Evolutionary conservation across 2,797 vertebrate species (phyloP), one percentile per base, ranked within the genome.

Genomic region (Gobio occitaniae): DNA sequence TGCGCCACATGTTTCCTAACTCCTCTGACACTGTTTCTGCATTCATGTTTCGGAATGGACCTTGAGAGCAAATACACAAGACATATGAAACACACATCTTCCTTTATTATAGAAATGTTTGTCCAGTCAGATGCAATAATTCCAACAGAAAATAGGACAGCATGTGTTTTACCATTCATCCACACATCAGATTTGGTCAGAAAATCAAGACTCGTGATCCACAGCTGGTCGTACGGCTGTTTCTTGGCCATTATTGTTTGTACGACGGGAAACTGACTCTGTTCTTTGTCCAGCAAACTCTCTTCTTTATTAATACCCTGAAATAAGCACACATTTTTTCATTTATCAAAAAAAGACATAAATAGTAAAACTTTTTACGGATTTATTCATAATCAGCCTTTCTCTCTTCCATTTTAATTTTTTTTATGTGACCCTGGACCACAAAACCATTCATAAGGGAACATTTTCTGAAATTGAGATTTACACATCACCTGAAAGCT

Each of bases 271-370:
- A 97, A 97, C 0, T 95, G 86, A 44, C 91, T 97, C 91, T 95
- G 95, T 3, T 96, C 95, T 61, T 44, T 94, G 74, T 95, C 96
- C 79, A 99, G 90, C 66, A 99, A 93, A 44, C 94, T 91, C 88
- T 99, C 94, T 89, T 99, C 97, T 86, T 94, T 96, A 92, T 98
- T 97, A 91, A 99, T 97, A 70, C 90, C 87, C 98, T 99, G 91
- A 71, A 78, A 84, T 71, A 84, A 70, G 54, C 44, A 83, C 32
- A 85, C 78, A 25, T 61, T 77, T 17, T 59, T 59, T 25, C 1
- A 74, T 9, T 47, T 2, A 19, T 61, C 56, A 17, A n/a, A 56
- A 54, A 44, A 50, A 44, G 4, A 11, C n/a, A 77, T 3, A 16
- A 78, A 29, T 0, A 29, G 38, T 32, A 25, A 4, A 16, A 8